A percentile compares a stretch with the other conserved stretches of the same genome.
Conservation (phyloP, 2,113 vertebrate species). For the Ameiurus melas region DNA sequence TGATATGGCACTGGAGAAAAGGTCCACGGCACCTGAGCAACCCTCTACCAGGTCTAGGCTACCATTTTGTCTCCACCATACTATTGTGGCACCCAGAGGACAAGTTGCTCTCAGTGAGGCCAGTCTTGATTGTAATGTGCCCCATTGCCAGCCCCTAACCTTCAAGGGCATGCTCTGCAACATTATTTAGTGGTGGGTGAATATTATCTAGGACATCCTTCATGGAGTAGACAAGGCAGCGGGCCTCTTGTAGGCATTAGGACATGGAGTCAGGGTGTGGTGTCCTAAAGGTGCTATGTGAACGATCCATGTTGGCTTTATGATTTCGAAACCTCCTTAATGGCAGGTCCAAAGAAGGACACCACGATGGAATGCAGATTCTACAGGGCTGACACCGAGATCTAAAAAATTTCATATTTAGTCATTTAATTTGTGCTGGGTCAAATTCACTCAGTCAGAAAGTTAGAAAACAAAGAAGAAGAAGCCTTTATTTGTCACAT, state of each 20-base stretch:
- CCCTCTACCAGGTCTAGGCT: not conserved
- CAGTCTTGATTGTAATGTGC: not conserved
- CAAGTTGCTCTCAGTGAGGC: not conserved
- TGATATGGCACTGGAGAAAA: not conserved
- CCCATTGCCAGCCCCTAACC: not conserved
- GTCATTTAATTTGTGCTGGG: not conserved
- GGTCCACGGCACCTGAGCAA: not conserved
- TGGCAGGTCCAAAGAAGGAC: not conserved
- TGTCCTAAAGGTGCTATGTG: not conserved
- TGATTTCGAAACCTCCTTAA: not conserved
- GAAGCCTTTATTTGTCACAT: too few relatives aligned
- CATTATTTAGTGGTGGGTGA: not conserved
- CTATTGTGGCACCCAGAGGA: not conserved
- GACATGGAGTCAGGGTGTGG: not conserved
- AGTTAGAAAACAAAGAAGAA: not conserved
- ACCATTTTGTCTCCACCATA: not conserved
- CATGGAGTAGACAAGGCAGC: not conserved
- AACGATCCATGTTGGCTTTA: not conserved
- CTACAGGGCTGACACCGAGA: not conserved
- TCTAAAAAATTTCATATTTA: not conserved
- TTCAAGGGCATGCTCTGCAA: not conserved
- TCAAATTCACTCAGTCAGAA: not conserved
- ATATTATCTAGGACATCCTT: not conserved
- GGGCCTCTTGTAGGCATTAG: not conserved
- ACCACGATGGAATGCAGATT: not conserved